Conservation (phyloP, 2,797 vertebrate genomes). For the Pangasius mekongensis region DNA sequence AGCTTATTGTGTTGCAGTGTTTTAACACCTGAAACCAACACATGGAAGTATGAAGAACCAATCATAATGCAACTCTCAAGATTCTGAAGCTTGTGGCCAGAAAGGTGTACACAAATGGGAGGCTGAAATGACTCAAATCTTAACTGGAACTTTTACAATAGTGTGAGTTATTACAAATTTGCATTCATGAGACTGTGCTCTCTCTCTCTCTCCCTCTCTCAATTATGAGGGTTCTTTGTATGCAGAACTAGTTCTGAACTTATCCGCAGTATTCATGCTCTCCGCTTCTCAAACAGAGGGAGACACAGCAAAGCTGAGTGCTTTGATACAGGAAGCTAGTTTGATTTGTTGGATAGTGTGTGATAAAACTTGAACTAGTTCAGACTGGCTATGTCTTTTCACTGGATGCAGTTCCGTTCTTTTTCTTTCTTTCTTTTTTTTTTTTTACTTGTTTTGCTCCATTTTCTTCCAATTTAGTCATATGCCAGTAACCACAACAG, state of each 20-base stretch:
- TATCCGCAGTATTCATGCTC: constrained; percentile 22
- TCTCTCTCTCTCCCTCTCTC: constrained; percentile 7
- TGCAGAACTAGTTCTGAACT: constrained; percentile 28
- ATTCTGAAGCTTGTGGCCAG: neutral
- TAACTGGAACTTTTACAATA: constrained; percentile 10
- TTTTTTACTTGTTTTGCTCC: neutral
- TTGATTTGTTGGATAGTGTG: constrained; percentile 8
- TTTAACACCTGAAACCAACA: neutral
- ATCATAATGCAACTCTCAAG: neutral
- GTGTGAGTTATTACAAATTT: constrained; percentile 28
- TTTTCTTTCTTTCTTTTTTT: neutral
- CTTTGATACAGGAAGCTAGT: constrained; percentile 3
- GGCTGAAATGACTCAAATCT: neutral
- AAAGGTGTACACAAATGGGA: neutral
- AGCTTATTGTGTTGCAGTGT: neutral
- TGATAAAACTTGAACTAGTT: neutral
- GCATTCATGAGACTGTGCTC: constrained; percentile 32
- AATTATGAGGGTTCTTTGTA: constrained; percentile 39
- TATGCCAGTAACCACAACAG: neutral
- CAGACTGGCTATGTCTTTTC: neutral
- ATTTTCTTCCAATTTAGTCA: neutral
- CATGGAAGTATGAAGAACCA: neutral
- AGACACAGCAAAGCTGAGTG: constrained; percentile 12
- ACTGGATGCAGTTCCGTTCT: neutral
- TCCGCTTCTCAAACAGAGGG: constrained; percentile 6